Conservation (phyloP, 2,888 invertebrate species). For the Torymus aiolomorphi region DNA sequence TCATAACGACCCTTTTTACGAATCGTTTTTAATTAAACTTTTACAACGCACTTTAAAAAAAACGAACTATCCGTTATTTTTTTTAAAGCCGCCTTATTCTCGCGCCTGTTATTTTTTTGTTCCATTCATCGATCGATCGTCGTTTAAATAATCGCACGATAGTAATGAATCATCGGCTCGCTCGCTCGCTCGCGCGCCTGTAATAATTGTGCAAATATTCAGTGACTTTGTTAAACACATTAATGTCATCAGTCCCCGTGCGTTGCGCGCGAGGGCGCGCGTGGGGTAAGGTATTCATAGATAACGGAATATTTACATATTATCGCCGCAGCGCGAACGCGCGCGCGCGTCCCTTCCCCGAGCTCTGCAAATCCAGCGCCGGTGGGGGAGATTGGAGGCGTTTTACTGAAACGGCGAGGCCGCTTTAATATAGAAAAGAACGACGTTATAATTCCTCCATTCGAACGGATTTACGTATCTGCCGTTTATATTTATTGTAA, state of each 20-base stretch:
- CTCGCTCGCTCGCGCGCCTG: neutral
- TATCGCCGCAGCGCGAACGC: conserved; percentile 64
- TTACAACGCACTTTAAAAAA: too few species aligned
- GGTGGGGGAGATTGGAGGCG: conserved; percentile 48
- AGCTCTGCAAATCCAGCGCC: conserved; percentile 46
- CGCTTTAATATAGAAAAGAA: conserved; percentile 41
- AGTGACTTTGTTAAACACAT: conserved; percentile 54
- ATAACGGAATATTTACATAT: conserved; percentile 75
- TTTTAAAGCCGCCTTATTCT: neutral
- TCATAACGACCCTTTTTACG: conserved; percentile 32
- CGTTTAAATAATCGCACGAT: conserved; percentile 1
- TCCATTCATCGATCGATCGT: conserved; percentile 18
- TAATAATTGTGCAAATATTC: conserved; percentile 53
- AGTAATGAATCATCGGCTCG: conserved; percentile 35
- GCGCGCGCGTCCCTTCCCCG: conserved; percentile 54
- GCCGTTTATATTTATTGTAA: conserved; percentile 18
- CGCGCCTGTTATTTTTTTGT: neutral
- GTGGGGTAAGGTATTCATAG: conserved; percentile 61
- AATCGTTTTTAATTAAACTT: conserved; percentile 48
- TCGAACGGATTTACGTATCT: conserved; percentile 3
- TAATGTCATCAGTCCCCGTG: conserved; percentile 44
- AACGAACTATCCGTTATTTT: too few species aligned
- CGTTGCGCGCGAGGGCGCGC: conserved; percentile 20
- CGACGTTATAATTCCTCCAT: conserved; percentile 30
- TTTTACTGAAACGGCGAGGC: conserved; percentile 35